Percentiles rank a stretch among this genome's conserved stretches.
Conservation (phyloP, 2,113 vertebrate species). For the Calonectris borealis region DNA sequence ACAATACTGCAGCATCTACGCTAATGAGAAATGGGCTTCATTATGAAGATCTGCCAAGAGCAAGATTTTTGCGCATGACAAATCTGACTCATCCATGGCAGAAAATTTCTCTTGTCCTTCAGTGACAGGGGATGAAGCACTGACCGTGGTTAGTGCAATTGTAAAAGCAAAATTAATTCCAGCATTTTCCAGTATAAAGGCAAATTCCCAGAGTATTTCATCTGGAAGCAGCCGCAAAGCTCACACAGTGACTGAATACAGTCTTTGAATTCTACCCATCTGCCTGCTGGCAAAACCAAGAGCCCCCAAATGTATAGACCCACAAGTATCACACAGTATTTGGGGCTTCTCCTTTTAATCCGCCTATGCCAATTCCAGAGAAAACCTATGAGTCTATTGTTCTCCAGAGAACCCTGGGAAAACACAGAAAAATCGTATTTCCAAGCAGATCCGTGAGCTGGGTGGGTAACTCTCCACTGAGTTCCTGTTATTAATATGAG, state of each 20-base stretch:
- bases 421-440: not conserved
- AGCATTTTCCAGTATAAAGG: not conserved
- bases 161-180: constrained; percentile 35
- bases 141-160: not conserved
- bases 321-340: not conserved
- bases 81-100: not conserved
- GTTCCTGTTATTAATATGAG: not conserved
- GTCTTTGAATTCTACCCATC: constrained; percentile 3
- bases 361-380: not conserved
- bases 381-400: not conserved
- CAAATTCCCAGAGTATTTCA: not conserved
- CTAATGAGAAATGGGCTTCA: not conserved
- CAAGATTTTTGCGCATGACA: not conserved
- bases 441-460: not conserved
- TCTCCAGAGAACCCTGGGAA: not conserved
- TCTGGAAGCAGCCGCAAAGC: not conserved
- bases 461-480: not conserved
- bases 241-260: not conserved
- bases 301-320: not conserved
- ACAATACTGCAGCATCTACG: not conserved
- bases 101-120: constrained; percentile 3
- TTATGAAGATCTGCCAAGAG: not conserved
- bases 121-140: not conserved
- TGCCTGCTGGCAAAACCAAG: constrained; percentile 7
- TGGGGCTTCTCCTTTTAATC: not conserved